phyloP scores from a whole-genome alignment of 1,140 invertebrate genomes.

The Cheumatopsyche charites region DNA sequence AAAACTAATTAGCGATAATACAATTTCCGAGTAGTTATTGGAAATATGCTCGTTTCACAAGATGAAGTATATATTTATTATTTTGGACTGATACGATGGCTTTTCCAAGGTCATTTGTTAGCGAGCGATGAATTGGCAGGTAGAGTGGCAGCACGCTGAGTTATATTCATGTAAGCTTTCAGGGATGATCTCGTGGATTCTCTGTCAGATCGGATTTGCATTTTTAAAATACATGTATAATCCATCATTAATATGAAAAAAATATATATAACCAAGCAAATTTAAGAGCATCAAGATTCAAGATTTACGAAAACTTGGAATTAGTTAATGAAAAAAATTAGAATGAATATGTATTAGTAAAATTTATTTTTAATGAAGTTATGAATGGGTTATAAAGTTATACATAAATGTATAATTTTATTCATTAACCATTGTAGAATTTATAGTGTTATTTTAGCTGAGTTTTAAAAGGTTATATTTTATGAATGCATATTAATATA shows the following conservation, averaged over 20 bases:
- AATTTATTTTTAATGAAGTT: no score
- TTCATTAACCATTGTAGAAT: no score
- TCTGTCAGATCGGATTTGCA: conserved; percentile 55
- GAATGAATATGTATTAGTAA: no score
- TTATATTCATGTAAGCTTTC: conserved; percentile 71
- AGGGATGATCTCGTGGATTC: conserved; percentile 77
- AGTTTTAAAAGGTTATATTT: no score
- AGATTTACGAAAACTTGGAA: no score
- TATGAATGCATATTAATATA: no score
- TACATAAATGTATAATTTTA: no score
- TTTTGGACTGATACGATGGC: conserved; percentile 38
- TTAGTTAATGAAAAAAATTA: no score
- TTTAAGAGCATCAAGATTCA: no score
- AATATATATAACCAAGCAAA: no score
- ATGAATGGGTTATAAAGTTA: no score
- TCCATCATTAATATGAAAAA: neutral
- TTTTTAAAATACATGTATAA: neutral
- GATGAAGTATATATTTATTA: conserved; percentile 16
- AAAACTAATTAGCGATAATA: neutral
- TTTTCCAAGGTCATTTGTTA: conserved; percentile 52
- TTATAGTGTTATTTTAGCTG: no score
- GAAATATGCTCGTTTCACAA: neutral
- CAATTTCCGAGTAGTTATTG: neutral
- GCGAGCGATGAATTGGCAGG: conserved; percentile 66
- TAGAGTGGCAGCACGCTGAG: conserved; percentile 73